Percentiles rank a stretch among this genome's conserved stretches.
These are phyloP conservation scores for Gortyna flavago DNA, from an alignment of 2,888 invertebrate genomes.

Conservation along the genomic window DNA sequence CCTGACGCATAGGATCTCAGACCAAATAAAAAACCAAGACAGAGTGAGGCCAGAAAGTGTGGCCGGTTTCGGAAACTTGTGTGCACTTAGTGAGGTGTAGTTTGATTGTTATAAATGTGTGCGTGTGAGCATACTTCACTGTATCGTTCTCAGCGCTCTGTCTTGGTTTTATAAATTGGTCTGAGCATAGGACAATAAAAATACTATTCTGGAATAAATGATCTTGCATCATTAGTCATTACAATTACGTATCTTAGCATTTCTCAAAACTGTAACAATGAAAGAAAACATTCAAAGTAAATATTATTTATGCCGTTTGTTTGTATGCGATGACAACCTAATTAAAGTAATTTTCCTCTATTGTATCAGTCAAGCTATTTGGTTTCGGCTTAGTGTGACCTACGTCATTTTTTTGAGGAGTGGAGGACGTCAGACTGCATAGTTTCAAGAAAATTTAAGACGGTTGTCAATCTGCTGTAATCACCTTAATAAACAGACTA, in stretches of 20 bases:
- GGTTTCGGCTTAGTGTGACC: background rate
- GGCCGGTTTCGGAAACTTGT: too few species aligned
- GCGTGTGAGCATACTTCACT: too few species aligned
- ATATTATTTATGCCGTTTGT: slow-evolving; percentile 22
- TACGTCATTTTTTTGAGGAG: slow-evolving; percentile 4
- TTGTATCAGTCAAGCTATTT: slow-evolving; percentile 18
- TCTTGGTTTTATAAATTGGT: too few species aligned
- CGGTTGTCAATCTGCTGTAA: background rate
- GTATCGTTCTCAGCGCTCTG: too few species aligned
- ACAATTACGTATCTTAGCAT: background rate
- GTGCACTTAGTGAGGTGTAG: too few species aligned
- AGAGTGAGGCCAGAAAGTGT: too few species aligned
- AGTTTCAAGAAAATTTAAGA: background rate
- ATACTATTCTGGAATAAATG: too few species aligned
- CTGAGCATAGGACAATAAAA: background rate
- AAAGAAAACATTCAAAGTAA: slow-evolving; percentile 22
- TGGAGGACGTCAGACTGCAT: background rate
- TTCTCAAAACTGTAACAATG: slow-evolving; percentile 25
- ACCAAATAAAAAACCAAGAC: too few species aligned
- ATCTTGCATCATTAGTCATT: too few species aligned
- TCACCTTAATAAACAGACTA: background rate
- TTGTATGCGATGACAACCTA: slow-evolving; percentile 6
- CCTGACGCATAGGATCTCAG: background rate
- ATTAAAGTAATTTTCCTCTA: background rate
- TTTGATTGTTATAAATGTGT: too few species aligned